Percentiles rank a stretch among this genome's conserved stretches.
phyloP scores from a whole-genome alignment of 2,888 invertebrate species.

The Hecatera dysodea region DNA sequence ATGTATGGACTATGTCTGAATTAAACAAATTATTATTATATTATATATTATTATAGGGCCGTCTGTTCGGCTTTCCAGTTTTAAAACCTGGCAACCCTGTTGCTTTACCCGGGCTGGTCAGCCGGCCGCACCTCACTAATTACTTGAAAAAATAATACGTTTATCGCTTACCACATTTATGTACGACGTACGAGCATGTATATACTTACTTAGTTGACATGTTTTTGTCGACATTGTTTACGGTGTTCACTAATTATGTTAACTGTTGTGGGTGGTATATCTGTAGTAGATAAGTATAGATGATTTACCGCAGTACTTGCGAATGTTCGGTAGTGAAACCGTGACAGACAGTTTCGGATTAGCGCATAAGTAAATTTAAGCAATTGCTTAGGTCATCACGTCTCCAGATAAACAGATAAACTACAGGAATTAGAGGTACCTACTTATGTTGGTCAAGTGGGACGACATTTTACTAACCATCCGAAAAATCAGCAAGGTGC shows the following conservation, averaged over 20 bases:
- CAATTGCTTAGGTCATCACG: too few species aligned
- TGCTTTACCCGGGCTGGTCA: conserved; percentile 31
- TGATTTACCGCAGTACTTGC: background rate
- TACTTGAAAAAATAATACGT: conserved; percentile 63
- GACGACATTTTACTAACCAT: too few species aligned
- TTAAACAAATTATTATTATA: too few species aligned
- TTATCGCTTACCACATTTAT: conserved; percentile 57
- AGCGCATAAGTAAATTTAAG: too few species aligned
- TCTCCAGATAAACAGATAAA: too few species aligned
- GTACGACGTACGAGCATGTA: conserved; percentile 1
- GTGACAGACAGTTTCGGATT: background rate
- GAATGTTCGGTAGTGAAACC: background rate
- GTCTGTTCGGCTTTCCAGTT: too few species aligned
- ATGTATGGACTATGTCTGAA: too few species aligned
- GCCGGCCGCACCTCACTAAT: conserved; percentile 61
- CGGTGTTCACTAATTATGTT: conserved; percentile 9
- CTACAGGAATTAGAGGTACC: too few species aligned
- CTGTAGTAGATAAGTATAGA: background rate
- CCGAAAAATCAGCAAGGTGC: too few species aligned
- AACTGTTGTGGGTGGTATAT: background rate
- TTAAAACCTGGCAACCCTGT: background rate
- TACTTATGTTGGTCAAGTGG: too few species aligned
- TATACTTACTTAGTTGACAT: conserved; percentile 33
- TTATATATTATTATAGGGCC: too few species aligned
- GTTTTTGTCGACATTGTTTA: conserved; percentile 37